Conservation (phyloP, 2,888 invertebrate species). For the Drosophila nigritarsus region DNA sequence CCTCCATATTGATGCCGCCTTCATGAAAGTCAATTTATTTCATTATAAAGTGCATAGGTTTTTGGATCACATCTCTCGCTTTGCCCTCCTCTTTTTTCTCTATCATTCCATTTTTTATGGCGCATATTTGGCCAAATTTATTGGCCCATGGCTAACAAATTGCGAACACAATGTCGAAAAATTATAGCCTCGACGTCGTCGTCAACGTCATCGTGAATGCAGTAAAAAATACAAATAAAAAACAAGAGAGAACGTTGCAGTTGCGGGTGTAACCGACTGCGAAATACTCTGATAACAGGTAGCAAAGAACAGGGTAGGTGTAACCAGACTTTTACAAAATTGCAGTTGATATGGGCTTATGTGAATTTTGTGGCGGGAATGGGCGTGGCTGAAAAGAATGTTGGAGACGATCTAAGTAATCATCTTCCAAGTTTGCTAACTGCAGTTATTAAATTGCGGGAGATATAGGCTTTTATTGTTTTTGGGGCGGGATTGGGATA, state of each 20-base stretch:
- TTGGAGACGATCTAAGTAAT: neutral
- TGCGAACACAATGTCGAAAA: constrained; percentile 71
- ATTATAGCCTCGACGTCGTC: constrained; percentile 56
- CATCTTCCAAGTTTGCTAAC: neutral
- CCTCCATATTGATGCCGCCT: constrained; percentile 60
- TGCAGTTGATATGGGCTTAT: neutral
- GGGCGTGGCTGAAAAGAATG: neutral
- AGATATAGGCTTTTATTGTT: too few species aligned
- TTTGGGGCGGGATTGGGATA: too few species aligned
- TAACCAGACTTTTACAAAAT: neutral
- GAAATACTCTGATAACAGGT: neutral
- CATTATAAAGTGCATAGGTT: constrained; percentile 75
- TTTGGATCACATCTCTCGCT: constrained; percentile 32
- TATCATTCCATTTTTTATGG: constrained; percentile 49
- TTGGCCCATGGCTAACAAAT: constrained; percentile 75
- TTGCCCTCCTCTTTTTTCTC: constrained; percentile 1
- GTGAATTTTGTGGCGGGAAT: neutral
- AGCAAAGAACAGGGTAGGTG: neutral
- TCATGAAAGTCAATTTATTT: constrained; percentile 76
- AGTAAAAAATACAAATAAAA: constrained; percentile 40
- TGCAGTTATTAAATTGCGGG: neutral
- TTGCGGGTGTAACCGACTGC: neutral
- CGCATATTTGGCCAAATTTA: constrained; percentile 71
- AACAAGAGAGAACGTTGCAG: neutral
- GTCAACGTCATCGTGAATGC: constrained; percentile 47